Percentiles rank a stretch among this genome's conserved stretches.
Evolutionary conservation across 2,113 vertebrate genomes (phyloP).

Genomic region (Hemibagrus wyckioides): DNA sequence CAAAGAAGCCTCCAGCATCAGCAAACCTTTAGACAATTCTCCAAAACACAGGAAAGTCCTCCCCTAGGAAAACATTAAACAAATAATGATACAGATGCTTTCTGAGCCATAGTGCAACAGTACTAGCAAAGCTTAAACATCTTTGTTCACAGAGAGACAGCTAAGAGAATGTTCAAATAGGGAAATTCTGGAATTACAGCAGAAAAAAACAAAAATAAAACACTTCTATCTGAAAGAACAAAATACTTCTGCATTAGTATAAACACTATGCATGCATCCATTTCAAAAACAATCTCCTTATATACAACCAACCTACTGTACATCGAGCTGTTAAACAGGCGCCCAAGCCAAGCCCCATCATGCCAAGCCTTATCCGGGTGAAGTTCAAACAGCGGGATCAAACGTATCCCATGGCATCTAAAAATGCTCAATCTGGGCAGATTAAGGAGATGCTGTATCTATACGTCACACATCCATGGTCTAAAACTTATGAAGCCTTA

Average conservation of each 20-base stretch:
- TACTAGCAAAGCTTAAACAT: constrained; percentile 37
- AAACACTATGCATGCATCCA: constrained; percentile 22
- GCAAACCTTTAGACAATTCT: constrained; percentile 36
- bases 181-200: constrained; percentile 46
- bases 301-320: constrained; percentile 4
- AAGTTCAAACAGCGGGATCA: constrained; percentile 26
- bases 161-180: constrained; percentile 14
- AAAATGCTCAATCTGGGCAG: background rate
- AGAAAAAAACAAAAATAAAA: background rate
- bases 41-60: constrained; percentile 10
- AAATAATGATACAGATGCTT: constrained; percentile 23
- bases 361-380: background rate
- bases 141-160: constrained; percentile 35
- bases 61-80: background rate
- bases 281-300: constrained; percentile 3
- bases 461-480: background rate
- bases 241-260: constrained; percentile 10
- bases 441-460: background rate
- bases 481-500: background rate
- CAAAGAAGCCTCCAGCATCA: constrained; percentile 2
- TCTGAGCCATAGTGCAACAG: constrained; percentile 28
- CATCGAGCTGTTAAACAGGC: constrained; percentile 9
- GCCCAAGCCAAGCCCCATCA: constrained; percentile 11
- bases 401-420: background rate
- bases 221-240: background rate